phyloP scores from a whole-genome alignment of 2,888 invertebrate species.

The Hipparchia semele region DNA sequence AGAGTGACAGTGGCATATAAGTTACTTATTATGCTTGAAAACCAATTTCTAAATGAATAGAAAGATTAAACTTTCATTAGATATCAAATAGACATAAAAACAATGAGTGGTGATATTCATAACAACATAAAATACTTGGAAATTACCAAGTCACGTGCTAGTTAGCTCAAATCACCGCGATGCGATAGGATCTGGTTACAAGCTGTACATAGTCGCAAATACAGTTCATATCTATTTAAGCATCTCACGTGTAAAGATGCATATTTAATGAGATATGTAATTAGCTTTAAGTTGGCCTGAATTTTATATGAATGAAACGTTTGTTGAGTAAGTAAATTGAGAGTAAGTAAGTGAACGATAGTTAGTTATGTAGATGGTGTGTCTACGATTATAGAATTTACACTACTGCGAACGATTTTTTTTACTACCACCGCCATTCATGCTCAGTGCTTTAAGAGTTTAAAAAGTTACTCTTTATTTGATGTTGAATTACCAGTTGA shows the following conservation, averaged over 20 bases:
- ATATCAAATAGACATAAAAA: slow-evolving; percentile 19
- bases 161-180: slow-evolving; percentile 34
- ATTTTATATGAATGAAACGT: slow-evolving; percentile 2
- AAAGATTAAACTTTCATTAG: background rate
- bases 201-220: background rate
- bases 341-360: background rate
- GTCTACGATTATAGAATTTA: too few relatives aligned
- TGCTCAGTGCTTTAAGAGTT: too few relatives aligned
- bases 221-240: slow-evolving; percentile 8
- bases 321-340: background rate
- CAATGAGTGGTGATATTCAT: slow-evolving; percentile 24
- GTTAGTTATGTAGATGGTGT: too few relatives aligned
- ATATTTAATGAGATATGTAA: slow-evolving; percentile 21
- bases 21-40: background rate
- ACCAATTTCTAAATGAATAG: background rate
- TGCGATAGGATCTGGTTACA: slow-evolving; percentile 31
- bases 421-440: too few relatives aligned
- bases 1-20: too few relatives aligned
- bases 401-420: too few relatives aligned
- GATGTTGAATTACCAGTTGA: too few relatives aligned
- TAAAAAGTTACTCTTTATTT: too few relatives aligned
- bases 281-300: slow-evolving; percentile 12
- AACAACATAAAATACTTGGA: slow-evolving; percentile 31
- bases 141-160: slow-evolving; percentile 41
- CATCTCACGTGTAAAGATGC: slow-evolving; percentile 25